phyloP scores from a whole-genome alignment of 2,888 invertebrate species.

The Drosophila anomalata region DNA sequence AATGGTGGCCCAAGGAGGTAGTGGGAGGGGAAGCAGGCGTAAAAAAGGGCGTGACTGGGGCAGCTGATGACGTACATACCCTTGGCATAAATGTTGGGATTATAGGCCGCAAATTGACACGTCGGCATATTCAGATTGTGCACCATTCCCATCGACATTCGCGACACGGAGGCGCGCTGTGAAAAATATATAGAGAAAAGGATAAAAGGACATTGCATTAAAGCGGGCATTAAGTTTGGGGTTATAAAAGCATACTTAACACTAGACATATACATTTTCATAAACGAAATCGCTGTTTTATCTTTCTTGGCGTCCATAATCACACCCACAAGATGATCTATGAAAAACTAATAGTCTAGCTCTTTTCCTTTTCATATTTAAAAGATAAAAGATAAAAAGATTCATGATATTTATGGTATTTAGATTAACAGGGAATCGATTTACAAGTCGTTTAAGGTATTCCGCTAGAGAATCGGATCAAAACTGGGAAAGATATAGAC shows the following conservation, averaged over 20 bases:
- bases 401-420: neutral
- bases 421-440: too few relatives aligned
- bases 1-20: slow-evolving; percentile 19
- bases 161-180: slow-evolving; percentile 84
- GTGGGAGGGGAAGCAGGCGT: slow-evolving; percentile 6
- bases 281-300: neutral
- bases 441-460: too few relatives aligned
- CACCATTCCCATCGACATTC: slow-evolving; percentile 84
- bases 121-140: slow-evolving; percentile 83
- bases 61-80: slow-evolving; percentile 69
- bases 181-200: slow-evolving; percentile 9
- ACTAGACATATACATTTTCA: neutral
- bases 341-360: neutral
- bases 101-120: slow-evolving; percentile 82
- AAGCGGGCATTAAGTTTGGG: neutral
- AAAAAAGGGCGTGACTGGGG: neutral
- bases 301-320: neutral
- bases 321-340: neutral
- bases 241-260: neutral
- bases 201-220: neutral
- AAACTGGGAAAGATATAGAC: too few relatives aligned
- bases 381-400: too few relatives aligned
- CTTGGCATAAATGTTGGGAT: slow-evolving; percentile 81
- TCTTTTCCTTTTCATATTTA: neutral
- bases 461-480: too few relatives aligned